Evolutionary conservation across 2,888 invertebrate genomes (phyloP).

Genomic region (Eupithecia tripunctaria): DNA sequence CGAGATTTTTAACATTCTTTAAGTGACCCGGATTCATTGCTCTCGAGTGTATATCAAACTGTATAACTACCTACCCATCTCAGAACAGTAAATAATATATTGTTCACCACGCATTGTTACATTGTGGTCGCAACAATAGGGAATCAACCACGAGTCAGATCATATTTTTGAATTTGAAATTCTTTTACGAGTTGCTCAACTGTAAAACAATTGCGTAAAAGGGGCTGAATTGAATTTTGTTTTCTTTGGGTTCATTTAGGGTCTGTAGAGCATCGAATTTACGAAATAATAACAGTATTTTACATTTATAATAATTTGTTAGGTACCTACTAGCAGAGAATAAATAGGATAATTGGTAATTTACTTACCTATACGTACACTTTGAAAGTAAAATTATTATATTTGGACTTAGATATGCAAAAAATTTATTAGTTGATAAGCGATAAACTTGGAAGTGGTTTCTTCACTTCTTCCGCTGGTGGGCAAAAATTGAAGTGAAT

Average conservation of each 20-base stretch:
- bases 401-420: too few relatives aligned
- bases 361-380: too few relatives aligned
- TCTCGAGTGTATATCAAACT: background rate
- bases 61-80: background rate
- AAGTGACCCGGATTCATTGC: too few relatives aligned
- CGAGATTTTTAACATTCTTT: too few relatives aligned
- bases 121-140: conserved; percentile 51
- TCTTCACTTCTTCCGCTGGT: too few relatives aligned
- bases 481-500: too few relatives aligned
- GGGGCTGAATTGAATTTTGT: conserved; percentile 5
- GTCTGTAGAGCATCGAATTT: background rate
- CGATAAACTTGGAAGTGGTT: too few relatives aligned
- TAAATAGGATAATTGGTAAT: too few relatives aligned
- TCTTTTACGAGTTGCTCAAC: conserved; percentile 32
- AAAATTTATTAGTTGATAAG: too few relatives aligned
- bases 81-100: conserved; percentile 17
- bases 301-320: background rate
- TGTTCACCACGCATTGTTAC: conserved; percentile 30
- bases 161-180: conserved; percentile 47
- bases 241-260: conserved; percentile 1
- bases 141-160: conserved; percentile 43
- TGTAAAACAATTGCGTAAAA: conserved; percentile 26
- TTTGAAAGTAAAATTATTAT: too few relatives aligned
- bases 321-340: too few relatives aligned
- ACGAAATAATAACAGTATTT: background rate